Base-by-base conservation (phyloP, 2,797 vertebrate genomes). In the Tokudaia tokunoshimensis region DNA sequence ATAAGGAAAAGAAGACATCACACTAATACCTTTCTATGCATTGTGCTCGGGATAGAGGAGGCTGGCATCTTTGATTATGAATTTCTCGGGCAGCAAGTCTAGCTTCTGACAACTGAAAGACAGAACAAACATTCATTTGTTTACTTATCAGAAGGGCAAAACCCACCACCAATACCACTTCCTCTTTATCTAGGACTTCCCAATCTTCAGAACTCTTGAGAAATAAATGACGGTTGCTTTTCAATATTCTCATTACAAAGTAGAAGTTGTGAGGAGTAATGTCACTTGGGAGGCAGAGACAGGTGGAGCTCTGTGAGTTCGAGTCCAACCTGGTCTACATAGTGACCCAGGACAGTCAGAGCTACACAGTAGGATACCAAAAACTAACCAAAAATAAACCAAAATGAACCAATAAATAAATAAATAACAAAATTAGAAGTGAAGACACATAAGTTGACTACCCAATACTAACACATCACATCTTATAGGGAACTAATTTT, bases 31-130 rank as follows among this genome's bases (percentile, higher is more conserved):
- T 99, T 92, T 96, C 97, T 29, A 98, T 95, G 76, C 99, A 99
- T 95, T 99, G 98, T 22, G 95, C 55, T 76, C 99, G 99, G 70
- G 98, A 99, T 59, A 99, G 98, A 8, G 44, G 70, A 0, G 99
- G 99, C 52, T 97, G 99, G 96, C 97, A 99, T 29, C 90, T 98
- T 97, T 86, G 98, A 83, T 99, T 99, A 94, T 99, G 98, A 67
- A 98, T 98, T 95, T 99, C 99, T 98, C 99, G 98, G 57, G 99
- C 99, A 97, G 98, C 97, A 90, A 98, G 98, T 67, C 99, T 99
- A 12, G 98, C 96, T 97, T 98, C 98, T 0, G 99, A 99, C 93
- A 99, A 98, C 99, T 99, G 88, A 29, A 97, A 97, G 70, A 94
- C 1, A 97, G 22, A 2, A 76, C 2, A 97, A 97, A 92, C 24